Conservation (phyloP, 2,113 vertebrate species). For the Odocoileus hemionus region DNA sequence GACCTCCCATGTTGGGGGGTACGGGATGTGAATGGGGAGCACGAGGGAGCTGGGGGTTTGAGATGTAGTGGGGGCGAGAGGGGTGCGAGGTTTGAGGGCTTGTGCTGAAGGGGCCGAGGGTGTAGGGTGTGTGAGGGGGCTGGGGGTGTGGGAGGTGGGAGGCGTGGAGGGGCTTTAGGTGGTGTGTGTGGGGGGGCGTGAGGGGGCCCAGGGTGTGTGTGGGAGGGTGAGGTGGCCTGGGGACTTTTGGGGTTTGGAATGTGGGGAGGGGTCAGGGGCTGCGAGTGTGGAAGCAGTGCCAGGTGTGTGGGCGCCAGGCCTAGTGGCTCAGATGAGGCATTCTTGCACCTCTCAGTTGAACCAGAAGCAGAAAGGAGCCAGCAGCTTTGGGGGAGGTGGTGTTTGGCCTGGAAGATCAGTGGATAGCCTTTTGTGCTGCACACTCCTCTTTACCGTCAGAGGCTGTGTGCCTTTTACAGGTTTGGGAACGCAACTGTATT, state of each 20-base stretch:
- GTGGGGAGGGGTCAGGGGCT: background rate
- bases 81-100: background rate
- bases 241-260: background rate
- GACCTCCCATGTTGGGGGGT: background rate
- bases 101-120: too few relatives aligned
- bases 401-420: background rate
- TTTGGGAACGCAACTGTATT: slow-evolving; percentile 52
- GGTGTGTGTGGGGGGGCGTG: too few relatives aligned
- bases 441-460: background rate
- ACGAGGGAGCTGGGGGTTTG: background rate
- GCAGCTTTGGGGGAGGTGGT: slow-evolving; percentile 48
- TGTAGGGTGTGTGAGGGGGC: too few relatives aligned
- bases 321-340: background rate
- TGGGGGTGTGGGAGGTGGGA: too few relatives aligned
- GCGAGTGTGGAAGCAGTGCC: background rate
- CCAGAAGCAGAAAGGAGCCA: background rate
- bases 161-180: too few relatives aligned
- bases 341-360: too few relatives aligned
- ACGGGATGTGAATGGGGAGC: background rate
- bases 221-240: too few relatives aligned
- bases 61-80: background rate
- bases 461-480: slow-evolving; percentile 21
- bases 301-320: background rate
- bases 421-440: background rate
- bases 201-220: too few relatives aligned